These are phyloP conservation scores for Catharus fuscescens DNA, from an alignment of 2,113 vertebrate genomes.

Conservation along the genomic window DNA sequence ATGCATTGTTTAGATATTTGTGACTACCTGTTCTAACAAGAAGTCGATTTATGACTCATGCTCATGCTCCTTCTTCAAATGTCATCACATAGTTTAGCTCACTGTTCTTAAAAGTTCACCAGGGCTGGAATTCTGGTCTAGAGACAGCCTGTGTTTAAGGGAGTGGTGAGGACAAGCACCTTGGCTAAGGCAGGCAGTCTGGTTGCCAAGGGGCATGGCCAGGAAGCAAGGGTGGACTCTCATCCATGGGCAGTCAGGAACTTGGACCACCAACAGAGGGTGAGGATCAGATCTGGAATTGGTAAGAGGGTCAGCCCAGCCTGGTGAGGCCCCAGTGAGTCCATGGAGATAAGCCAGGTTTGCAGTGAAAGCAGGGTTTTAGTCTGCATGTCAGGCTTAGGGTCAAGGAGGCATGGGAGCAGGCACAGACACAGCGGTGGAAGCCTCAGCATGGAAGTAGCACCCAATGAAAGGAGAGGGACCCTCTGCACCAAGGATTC, in stretches of 20 bases:
- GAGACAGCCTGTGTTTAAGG: neutral
- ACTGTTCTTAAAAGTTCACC: neutral
- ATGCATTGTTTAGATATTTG: neutral
- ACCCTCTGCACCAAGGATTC: neutral
- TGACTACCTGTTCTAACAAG: neutral
- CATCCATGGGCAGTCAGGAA: fast-evolving
- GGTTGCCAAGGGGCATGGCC: fast-evolving
- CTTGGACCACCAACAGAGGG: fast-evolving
- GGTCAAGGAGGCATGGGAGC: neutral
- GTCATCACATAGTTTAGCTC: neutral
- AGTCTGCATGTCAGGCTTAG: neutral
- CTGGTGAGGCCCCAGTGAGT: no score
- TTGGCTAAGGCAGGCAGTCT: neutral
- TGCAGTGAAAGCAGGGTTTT: neutral
- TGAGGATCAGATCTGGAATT: neutral
- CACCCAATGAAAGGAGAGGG: neutral
- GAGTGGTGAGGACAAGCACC: fast-evolving
- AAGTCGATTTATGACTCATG: neutral
- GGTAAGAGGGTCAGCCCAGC: neutral
- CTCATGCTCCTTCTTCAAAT: neutral
- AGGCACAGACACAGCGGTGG: fast-evolving
- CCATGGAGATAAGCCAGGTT: neutral
- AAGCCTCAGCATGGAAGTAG: fast-evolving
- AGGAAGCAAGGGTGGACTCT: neutral
- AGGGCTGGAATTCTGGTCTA: neutral